Percentiles rank a stretch among this genome's conserved stretches.
These are phyloP conservation scores for Gobio gobio DNA, from an alignment of 2,113 vertebrate genomes.

Conservation along the genomic window DNA sequence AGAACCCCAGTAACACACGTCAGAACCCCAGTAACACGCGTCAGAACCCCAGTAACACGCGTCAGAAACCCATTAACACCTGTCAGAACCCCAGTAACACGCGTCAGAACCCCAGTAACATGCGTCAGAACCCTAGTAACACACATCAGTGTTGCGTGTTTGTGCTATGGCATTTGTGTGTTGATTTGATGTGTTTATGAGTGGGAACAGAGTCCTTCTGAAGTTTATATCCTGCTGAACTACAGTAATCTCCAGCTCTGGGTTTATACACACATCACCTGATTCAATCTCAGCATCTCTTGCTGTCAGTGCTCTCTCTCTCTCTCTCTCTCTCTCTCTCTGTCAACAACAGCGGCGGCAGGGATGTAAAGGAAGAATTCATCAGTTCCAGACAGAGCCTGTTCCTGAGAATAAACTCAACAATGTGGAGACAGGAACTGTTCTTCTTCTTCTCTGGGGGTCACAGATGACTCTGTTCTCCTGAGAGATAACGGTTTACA, in stretches of 20 bases:
- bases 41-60: neutral
- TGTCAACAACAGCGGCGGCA: neutral
- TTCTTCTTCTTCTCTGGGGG: neutral
- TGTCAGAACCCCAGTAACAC: neutral
- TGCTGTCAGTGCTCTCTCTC: no score
- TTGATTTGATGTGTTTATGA: neutral
- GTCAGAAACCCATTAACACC: neutral
- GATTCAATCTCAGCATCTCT: neutral
- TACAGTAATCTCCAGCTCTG: slow-evolving; percentile 9
- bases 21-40: no score
- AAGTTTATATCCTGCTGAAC: neutral
- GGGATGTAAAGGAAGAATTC: neutral
- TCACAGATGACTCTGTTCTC: neutral
- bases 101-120: neutral
- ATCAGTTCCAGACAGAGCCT: slow-evolving; percentile 10
- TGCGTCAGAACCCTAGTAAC: neutral
- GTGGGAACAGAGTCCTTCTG: neutral
- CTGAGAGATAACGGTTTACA: neutral
- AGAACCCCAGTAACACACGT: neutral
- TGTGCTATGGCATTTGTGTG: neutral
- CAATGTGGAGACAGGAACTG: neutral
- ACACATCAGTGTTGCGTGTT: neutral
- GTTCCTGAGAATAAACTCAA: slow-evolving; percentile 11
- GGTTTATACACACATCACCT: neutral
- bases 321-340: no score